phyloP scores from a whole-genome alignment of 2,113 vertebrate genomes.

The Austrofundulus limnaeus region DNA sequence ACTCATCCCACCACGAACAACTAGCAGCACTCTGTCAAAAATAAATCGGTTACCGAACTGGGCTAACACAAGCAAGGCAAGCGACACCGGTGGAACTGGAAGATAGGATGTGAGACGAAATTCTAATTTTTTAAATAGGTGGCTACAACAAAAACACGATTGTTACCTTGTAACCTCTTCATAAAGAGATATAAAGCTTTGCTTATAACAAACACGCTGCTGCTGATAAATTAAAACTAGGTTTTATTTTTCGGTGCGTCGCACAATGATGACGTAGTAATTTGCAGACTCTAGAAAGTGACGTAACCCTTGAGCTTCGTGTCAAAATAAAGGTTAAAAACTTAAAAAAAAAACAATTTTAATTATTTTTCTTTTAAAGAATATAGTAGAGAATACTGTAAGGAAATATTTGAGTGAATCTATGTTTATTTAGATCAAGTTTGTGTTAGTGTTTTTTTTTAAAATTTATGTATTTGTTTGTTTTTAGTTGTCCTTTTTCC shows the following conservation, averaged over 20 bases:
- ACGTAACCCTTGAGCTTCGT: background rate
- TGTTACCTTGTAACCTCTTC: background rate
- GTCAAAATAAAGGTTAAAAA: no score
- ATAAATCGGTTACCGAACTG: background rate
- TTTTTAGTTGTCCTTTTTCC: no score
- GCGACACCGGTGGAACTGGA: background rate
- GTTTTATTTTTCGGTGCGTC: constrained; percentile 39
- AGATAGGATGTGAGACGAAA: background rate
- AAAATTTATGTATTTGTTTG: no score
- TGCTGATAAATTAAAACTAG: background rate
- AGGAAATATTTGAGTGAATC: no score
- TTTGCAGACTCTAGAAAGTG: background rate
- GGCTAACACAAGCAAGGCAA: no score
- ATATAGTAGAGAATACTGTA: no score
- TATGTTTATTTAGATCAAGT: no score
- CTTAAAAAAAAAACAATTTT: no score
- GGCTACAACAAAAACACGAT: background rate
- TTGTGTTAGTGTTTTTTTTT: no score
- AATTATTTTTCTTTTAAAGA: no score
- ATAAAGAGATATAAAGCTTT: background rate
- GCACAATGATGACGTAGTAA: constrained; percentile 39
- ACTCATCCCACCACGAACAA: constrained; percentile 79
- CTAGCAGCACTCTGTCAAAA: background rate
- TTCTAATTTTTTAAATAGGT: background rate
- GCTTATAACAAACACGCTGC: background rate